These are phyloP conservation scores for Bradysia coprophila DNA, from an alignment of 1,140 invertebrate species.

Conservation along the genomic window DNA sequence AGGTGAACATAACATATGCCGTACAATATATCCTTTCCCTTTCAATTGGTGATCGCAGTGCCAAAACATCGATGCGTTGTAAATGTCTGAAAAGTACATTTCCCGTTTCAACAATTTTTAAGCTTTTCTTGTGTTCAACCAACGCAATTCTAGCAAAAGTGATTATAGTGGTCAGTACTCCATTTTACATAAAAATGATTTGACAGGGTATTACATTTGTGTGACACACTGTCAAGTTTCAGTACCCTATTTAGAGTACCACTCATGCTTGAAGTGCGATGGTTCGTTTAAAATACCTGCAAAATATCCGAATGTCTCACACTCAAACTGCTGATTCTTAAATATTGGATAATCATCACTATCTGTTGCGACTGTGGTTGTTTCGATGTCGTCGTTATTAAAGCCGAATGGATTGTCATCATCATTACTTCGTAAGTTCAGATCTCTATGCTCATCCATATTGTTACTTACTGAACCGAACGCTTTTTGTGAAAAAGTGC, in stretches of 20 bases:
- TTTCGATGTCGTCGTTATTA: too few relatives aligned
- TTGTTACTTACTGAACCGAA: background rate
- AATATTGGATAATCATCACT: too few relatives aligned
- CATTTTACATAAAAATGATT: background rate
- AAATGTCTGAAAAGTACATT: background rate
- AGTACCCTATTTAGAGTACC: too few relatives aligned
- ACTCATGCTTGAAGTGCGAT: too few relatives aligned
- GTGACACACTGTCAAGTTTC: background rate
- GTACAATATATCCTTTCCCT: background rate
- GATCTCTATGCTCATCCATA: background rate
- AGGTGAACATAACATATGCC: background rate
- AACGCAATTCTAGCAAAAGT: too few relatives aligned
- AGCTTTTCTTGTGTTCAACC: too few relatives aligned
- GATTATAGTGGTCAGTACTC: background rate
- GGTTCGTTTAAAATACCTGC: too few relatives aligned
- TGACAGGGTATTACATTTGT: background rate
- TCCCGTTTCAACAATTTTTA: too few relatives aligned
- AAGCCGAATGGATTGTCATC: background rate
- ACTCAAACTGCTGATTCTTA: too few relatives aligned
- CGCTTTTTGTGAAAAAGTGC: background rate
- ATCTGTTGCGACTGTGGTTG: too few relatives aligned
- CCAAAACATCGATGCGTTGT: background rate
- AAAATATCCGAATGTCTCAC: too few relatives aligned
- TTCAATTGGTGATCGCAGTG: background rate
- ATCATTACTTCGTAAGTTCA: background rate